Conservation (phyloP, 2,797 vertebrate genomes). For the Pagetopsis macropterus region DNA sequence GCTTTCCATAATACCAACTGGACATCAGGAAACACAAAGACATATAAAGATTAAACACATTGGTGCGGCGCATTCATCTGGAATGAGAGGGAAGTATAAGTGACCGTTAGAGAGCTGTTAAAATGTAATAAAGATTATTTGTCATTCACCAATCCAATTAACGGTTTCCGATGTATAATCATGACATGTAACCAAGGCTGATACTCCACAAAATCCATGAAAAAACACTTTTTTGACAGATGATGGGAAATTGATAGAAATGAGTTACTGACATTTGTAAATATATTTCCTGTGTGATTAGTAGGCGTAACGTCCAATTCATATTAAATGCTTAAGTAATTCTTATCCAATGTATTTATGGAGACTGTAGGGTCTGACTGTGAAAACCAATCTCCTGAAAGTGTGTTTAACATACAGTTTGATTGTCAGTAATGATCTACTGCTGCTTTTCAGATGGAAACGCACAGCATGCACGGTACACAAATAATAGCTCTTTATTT, state of each 20-base stretch:
- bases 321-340: constrained; percentile 33
- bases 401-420: constrained; percentile 51
- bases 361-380: constrained; percentile 29
- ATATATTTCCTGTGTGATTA: constrained; percentile 37
- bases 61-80: neutral
- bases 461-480: constrained; percentile 1
- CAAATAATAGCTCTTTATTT: constrained; percentile 22
- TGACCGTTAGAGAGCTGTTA: constrained; percentile 8
- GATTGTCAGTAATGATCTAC: constrained; percentile 43
- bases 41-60: no score
- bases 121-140: constrained; percentile 26
- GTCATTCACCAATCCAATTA: constrained; percentile 41
- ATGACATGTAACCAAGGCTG: constrained; percentile 45
- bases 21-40: no score
- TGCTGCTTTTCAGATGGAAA: constrained; percentile 43
- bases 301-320: constrained; percentile 6
- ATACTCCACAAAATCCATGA: constrained; percentile 46
- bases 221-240: constrained; percentile 32
- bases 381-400: constrained; percentile 50
- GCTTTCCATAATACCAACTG: no score
- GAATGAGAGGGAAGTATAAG: constrained; percentile 10
- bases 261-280: constrained; percentile 32
- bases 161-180: constrained; percentile 28
- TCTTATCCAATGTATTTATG: constrained; percentile 41
- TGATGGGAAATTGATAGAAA: constrained; percentile 35